Evolutionary conservation across 2,113 vertebrate species (phyloP).

Genomic region (Eurypyga helias): DNA sequence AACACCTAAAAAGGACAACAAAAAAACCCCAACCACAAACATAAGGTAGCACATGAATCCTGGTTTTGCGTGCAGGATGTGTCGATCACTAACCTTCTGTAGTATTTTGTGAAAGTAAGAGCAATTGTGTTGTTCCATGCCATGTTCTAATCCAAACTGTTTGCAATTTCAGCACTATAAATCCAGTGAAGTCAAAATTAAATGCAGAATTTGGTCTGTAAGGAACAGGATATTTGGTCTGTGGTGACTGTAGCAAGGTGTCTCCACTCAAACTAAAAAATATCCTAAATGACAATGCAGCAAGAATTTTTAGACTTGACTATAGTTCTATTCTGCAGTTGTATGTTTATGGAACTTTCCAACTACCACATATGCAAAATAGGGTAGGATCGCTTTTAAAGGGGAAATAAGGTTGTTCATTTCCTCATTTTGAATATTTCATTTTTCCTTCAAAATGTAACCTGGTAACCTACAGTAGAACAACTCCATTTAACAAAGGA

Average conservation of each 20-base stretch:
- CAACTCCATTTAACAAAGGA: background rate
- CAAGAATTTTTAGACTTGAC: background rate
- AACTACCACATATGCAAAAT: background rate
- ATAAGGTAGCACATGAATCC: background rate
- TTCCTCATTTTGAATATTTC: background rate
- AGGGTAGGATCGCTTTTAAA: background rate
- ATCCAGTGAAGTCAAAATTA: background rate
- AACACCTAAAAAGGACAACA: constrained; percentile 16
- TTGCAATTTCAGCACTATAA: background rate
- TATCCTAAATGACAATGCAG: background rate
- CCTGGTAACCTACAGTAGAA: background rate
- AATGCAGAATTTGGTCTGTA: background rate
- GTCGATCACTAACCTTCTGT: background rate
- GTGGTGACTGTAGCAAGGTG: background rate
- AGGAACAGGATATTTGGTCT: background rate
- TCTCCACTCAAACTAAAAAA: background rate
- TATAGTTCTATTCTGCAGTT: background rate
- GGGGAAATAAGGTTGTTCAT: background rate
- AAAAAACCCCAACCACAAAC: background rate
- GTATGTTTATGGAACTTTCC: background rate
- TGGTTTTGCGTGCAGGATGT: background rate
- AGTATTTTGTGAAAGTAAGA: background rate
- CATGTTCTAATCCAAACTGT: background rate
- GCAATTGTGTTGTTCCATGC: rapidly evolving
- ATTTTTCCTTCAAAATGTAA: background rate